Evolutionary conservation across 2,113 vertebrate genomes (phyloP).

Genomic region (Crypturellus undulatus): DNA sequence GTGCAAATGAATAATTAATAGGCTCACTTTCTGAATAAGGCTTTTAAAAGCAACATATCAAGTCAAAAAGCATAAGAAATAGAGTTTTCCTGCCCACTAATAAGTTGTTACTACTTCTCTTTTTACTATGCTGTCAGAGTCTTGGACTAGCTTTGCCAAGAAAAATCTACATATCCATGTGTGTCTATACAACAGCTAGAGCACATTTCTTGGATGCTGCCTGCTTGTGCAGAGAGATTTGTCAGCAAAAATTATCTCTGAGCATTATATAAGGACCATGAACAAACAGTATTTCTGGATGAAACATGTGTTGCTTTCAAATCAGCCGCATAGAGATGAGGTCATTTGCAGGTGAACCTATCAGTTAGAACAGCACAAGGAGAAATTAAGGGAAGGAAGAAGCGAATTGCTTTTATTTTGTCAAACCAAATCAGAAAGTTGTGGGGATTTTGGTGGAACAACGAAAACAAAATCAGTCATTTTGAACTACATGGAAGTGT

Average conservation of each 20-base stretch:
- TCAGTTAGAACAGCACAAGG: neutral
- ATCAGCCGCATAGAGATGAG: neutral
- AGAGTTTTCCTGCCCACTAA: neutral
- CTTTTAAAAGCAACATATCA: neutral
- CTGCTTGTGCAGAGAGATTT: neutral
- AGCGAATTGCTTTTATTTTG: neutral
- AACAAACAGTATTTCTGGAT: neutral
- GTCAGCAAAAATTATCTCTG: neutral
- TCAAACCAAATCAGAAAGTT: neutral
- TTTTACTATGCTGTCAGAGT: neutral
- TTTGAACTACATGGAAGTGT: neutral
- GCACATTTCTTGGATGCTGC: neutral
- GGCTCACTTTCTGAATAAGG: neutral
- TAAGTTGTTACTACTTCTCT: neutral
- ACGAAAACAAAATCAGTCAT: neutral
- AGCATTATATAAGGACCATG: neutral
- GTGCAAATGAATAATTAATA: neutral
- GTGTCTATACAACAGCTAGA: neutral
- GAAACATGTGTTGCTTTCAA: neutral
- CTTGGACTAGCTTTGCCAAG: neutral
- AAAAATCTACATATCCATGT: neutral
- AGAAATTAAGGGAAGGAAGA: neutral
- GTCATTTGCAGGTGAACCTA: neutral
- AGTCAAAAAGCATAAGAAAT: neutral
- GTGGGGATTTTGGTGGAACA: neutral